Conservation (phyloP, 2,797 vertebrate species). For the Brachyalestes nurse region DNA sequence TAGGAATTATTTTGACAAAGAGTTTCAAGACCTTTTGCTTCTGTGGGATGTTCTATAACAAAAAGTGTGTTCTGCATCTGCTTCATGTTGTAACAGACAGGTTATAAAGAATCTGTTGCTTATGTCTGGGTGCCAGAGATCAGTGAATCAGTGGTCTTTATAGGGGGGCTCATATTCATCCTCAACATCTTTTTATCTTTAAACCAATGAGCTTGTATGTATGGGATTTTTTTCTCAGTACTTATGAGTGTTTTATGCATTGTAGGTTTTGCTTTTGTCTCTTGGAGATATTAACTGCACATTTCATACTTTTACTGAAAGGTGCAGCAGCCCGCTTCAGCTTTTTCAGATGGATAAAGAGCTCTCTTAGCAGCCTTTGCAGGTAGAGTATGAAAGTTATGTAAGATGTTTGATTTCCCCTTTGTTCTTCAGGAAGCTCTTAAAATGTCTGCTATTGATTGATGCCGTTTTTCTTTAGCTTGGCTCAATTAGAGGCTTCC, state of each 20-base stretch:
- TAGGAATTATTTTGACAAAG: too few relatives aligned
- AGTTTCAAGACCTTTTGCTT: too few relatives aligned
- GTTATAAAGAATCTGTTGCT: too few relatives aligned
- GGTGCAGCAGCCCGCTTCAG: constrained; percentile 90
- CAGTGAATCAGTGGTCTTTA: too few relatives aligned
- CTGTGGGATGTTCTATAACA: too few relatives aligned
- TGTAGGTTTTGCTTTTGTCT: background rate
- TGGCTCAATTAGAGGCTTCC: constrained; percentile 15
- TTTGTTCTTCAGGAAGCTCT: constrained; percentile 23
- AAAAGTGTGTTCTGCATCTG: too few relatives aligned
- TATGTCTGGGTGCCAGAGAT: too few relatives aligned
- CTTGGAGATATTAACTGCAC: background rate
- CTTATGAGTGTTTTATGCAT: background rate
- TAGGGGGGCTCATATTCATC: too few relatives aligned
- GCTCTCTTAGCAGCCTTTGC: constrained; percentile 73
- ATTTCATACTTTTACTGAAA: constrained; percentile 65
- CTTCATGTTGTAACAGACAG: too few relatives aligned
- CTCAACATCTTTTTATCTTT: too few relatives aligned
- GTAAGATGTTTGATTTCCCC: constrained; percentile 20
- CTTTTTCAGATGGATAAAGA: constrained; percentile 88
- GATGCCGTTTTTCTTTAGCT: constrained; percentile 23
- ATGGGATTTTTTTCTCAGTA: background rate
- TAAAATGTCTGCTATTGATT: constrained; percentile 33
- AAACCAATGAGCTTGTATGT: too few relatives aligned
- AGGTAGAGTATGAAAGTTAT: constrained; percentile 76